Percentiles rank a stretch among this genome's conserved stretches.
Conservation (phyloP, 2,797 vertebrate genomes). For the Staurois parvus region DNA sequence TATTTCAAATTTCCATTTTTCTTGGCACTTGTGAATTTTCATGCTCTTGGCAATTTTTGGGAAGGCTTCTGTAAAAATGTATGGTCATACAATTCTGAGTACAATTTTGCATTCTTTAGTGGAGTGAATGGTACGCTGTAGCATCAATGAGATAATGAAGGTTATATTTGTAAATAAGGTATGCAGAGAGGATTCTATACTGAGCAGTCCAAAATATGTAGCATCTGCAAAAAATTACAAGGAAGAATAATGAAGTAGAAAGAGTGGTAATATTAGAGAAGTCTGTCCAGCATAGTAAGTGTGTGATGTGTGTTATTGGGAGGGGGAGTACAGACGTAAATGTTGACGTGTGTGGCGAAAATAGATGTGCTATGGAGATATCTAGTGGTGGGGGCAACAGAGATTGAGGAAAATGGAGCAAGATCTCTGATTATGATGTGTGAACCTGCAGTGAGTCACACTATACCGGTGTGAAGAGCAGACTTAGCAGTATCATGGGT, state of each 20-base stretch:
- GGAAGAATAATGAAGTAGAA: neutral
- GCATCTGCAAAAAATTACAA: neutral
- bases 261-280: neutral
- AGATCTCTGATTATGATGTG: neutral
- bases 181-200: neutral
- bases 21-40: too few species aligned
- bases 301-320: neutral
- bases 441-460: constrained; percentile 15
- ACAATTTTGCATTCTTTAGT: neutral
- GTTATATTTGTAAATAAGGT: neutral
- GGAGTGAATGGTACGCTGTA: neutral
- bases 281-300: neutral
- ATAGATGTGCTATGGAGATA: neutral
- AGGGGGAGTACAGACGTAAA: constrained; percentile 18
- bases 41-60: too few species aligned
- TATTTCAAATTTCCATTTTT: too few species aligned
- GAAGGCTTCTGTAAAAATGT: too few species aligned
- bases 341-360: constrained; percentile 23
- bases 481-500: neutral
- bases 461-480: neutral
- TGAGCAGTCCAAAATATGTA: neutral
- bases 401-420: neutral
- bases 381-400: neutral
- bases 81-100: neutral
- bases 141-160: neutral